Base-by-base conservation (phyloP, 2,113 vertebrate species). In the Pterocles orientalis region DNA sequence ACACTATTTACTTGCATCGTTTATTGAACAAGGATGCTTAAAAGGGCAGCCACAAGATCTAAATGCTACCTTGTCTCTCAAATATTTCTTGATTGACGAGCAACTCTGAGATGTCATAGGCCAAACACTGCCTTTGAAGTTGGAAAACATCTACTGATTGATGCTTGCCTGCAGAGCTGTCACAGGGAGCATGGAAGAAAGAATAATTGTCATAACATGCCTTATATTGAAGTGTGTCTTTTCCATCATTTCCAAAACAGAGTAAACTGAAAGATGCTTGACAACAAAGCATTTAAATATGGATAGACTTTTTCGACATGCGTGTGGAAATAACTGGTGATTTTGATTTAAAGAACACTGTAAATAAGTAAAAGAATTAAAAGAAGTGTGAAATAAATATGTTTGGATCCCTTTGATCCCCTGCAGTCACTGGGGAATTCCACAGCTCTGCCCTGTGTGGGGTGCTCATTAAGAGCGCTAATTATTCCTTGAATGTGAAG, bases 41-140 rank as follows among this genome's bases (percentile, higher is more conserved):
- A 61, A 45, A 47, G 48, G 61, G 45, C 60, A 90, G 61, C 47
- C 83, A 84, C 53, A 71, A 25, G 18, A 64, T 25, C 60, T 83
- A 84, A 94, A 84, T 76, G 57, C 45, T 89, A 57, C 83, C 39
- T 76, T 75, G 28, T 71, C 69, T 79, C 62, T 86, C 80, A 79
- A 76, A 62, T 41, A 36, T 45, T 64, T 64, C 69, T 56, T 84
- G 72, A 58, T 23, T 93, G 80, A 93, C 2, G 15, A 92, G 61
- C 70, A 82, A 54, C 48, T 65, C 57, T 26, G 53, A 89, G 61
- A 72, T 89, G 80, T 82, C 96, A 96, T 18, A 95, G 95, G 80
- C 45, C 88, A 95, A 95, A 93, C 65, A 93, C n/a, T 82, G 70
- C 80, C 61, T 96, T 57, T 75, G 86, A 95, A 95, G 80, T 84